Conservation (phyloP, 1,140 invertebrate genomes). For the Magallana gigas region DNA sequence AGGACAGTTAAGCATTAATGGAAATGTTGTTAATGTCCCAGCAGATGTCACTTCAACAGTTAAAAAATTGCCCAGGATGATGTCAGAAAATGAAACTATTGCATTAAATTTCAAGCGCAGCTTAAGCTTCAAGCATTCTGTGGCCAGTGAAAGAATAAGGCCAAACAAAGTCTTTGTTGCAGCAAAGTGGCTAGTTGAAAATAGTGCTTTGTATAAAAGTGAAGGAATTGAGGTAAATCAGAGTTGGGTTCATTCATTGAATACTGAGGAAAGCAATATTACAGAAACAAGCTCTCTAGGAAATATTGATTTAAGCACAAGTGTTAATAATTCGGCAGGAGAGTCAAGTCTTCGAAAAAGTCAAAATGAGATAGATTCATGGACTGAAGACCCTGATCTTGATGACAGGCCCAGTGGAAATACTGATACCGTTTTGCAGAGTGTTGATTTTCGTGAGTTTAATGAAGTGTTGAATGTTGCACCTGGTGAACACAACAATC, state of each 20-base stretch:
- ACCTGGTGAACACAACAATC: slow-evolving; percentile 51
- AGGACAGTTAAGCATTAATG: slow-evolving; percentile 28
- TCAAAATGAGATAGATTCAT: not conserved
- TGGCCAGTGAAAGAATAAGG: slow-evolving; percentile 37
- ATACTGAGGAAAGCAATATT: not conserved
- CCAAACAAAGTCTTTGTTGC: slow-evolving; percentile 39
- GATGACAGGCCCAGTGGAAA: slow-evolving; percentile 39
- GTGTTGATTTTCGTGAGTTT: not conserved
- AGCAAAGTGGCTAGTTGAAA: slow-evolving; percentile 43
- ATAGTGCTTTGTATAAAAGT: slow-evolving; percentile 42
- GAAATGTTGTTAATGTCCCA: slow-evolving; percentile 62
- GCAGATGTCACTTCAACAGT: slow-evolving; percentile 45
- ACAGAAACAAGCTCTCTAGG: not conserved
- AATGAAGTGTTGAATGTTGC: not conserved
- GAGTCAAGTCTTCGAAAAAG: not conserved
- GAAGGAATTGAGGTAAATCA: slow-evolving; percentile 36
- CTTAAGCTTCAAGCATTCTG: slow-evolving; percentile 33
- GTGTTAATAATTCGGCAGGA: not conserved
- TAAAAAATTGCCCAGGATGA: slow-evolving; percentile 29
- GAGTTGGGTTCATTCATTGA: slow-evolving; percentile 9
- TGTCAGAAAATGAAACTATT: slow-evolving; percentile 37
- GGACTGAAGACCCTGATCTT: not conserved
- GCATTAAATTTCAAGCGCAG: slow-evolving; percentile 41
- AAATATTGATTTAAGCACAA: not conserved
- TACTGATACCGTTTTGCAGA: not conserved